Base-by-base conservation (phyloP, 2,888 invertebrate genomes). In the Drosophila birchii region DNA sequence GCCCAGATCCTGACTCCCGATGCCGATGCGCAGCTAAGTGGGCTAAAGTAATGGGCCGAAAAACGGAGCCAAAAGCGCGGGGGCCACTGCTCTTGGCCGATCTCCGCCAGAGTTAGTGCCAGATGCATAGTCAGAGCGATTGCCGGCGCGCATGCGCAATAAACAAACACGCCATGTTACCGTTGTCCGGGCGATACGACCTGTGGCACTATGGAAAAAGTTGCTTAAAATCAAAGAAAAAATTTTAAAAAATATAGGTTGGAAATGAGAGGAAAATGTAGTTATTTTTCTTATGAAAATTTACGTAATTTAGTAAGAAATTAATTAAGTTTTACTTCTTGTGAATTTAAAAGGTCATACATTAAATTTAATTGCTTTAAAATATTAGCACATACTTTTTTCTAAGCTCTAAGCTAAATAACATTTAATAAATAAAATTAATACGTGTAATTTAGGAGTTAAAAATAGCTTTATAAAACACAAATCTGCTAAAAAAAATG, bases 111-210 rank as follows among this genome's bases (percentile, higher is more conserved):
- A 36, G 43, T 66, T 66, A 53, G 53, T 51, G 51, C 57, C 57
- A 58, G 58, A 58, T 58, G 34, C 58, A 34, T 38, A 29, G 54
- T 36, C 36, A 11, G 43, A 72, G 79, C 89, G 90, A 86, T 89
- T 76, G 79, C 58, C 57, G 76, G 88, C 67, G 81, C 82, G 90
- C 87, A 89, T 90, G 87, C 84, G 86, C 86, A 90, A 87, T 87
- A 87, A 87, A 90, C 90, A 89, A 87, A 90, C 87, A 87, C 87
- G 87, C 87, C 82, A 87, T 87, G 77, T 89, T 87, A 87, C 89
- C 90, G 90, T 89, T 86, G 90, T 75, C 79, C 72, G 70, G 18
- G 58, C 81, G 58, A 72, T 76, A 59, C 32, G 72, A 69, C 34
- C 55, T 14, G 16, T 58, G 74, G 59, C 67, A 88, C 83, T 3